phyloP scores from a whole-genome alignment of 1,140 invertebrate species.

The Anoplolepis gracilipes region DNA sequence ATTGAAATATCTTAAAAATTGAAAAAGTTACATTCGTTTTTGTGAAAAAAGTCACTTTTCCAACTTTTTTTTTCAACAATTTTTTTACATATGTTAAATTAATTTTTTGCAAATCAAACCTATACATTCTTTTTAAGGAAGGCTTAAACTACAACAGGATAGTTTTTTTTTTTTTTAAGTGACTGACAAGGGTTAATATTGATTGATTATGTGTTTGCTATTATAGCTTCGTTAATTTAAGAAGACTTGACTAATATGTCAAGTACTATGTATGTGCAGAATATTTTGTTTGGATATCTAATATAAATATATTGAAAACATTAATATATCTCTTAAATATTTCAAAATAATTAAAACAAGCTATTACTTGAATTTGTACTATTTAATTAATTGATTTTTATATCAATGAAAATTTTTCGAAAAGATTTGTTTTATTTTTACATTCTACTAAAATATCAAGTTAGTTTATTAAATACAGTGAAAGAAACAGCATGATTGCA shows the following conservation, averaged over 20 bases:
- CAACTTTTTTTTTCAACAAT: too few relatives aligned
- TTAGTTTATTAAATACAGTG: neutral
- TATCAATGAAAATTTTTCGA: neutral
- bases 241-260: too few relatives aligned
- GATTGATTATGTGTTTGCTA: neutral
- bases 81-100: too few relatives aligned
- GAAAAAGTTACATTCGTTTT: too few relatives aligned
- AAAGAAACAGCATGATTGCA: neutral
- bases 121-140: too few relatives aligned
- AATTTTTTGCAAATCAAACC: too few relatives aligned
- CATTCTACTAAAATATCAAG: neutral
- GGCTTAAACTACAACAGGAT: too few relatives aligned
- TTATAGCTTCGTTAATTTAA: neutral
- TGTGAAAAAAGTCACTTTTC: too few relatives aligned
- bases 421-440: neutral
- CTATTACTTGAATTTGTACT: neutral
- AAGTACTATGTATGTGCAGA: neutral
- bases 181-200: too few relatives aligned
- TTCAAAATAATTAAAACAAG: neutral
- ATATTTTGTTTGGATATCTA: neutral
- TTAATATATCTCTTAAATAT: neutral
- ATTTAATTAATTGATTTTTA: neutral
- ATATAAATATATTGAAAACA: neutral
- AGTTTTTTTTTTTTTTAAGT: too few relatives aligned
- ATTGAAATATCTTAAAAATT: too few relatives aligned